Percentiles rank a stretch among this genome's conserved stretches.
phyloP scores from a whole-genome alignment of 2,113 vertebrate genomes.

The Oreochromis tanganicae region DNA sequence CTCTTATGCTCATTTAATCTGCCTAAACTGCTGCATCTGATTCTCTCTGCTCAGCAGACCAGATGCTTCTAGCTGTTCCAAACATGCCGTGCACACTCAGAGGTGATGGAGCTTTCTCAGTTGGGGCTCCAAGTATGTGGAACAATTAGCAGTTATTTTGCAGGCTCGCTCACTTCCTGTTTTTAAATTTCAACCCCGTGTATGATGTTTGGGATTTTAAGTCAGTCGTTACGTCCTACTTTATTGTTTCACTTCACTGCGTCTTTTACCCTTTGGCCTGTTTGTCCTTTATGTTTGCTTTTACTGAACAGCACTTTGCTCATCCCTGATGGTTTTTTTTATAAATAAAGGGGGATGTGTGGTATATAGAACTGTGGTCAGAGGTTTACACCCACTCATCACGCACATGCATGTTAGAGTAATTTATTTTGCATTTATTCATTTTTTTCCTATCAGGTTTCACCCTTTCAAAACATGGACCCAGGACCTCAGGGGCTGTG shows the following conservation, averaged over 20 bases:
- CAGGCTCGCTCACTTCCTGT: background rate
- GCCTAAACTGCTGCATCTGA: background rate
- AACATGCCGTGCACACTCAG: background rate
- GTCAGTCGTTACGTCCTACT: fast-evolving
- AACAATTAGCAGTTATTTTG: background rate
- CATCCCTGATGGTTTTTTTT: background rate
- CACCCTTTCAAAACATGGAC: background rate
- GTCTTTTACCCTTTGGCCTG: background rate
- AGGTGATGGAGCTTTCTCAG: background rate
- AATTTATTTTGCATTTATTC: background rate
- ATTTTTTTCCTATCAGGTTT: background rate
- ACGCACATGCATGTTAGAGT: background rate
- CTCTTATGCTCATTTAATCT: background rate
- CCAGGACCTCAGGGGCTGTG: background rate
- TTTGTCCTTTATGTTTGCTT: background rate
- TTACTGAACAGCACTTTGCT: background rate
- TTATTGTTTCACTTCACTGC: background rate
- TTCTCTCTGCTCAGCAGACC: background rate
- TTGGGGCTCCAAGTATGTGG: background rate
- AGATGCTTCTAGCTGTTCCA: background rate
- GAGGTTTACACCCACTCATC: background rate
- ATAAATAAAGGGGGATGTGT: background rate
- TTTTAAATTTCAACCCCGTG: background rate
- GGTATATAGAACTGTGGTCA: background rate
- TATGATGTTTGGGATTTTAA: background rate